Evolutionary conservation across 2,888 invertebrate genomes (phyloP), one percentile per base, ranked within the genome.

Genomic region (Diploptera punctata): DNA sequence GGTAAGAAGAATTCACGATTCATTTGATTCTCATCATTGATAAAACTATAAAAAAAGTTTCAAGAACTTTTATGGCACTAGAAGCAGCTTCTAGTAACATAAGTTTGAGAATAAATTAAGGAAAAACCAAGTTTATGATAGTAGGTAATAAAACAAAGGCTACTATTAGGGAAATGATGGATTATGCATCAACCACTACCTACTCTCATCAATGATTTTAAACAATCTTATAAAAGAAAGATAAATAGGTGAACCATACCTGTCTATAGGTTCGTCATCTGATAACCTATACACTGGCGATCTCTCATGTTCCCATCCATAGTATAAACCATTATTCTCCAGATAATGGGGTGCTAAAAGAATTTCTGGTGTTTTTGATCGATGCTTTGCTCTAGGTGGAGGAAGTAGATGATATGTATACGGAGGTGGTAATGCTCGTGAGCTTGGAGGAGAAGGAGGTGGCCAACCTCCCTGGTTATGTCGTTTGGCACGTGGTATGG

Each of bases 361-460:
- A 44, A 94, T 90, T 84, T 94, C 94, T 0, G 93, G 92, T 0
- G 93, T 93, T 76, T 92, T 87, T 67, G 91, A 89, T 62, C 89
- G 83, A 67, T 85, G 85, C 72, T 89, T 88, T 7, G 87, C 87
- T 78, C 89, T 86, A 2, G 89, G 86, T 16, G 89, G 88, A 21
- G 87, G 88, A 75, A 81, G 54, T 21, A 73, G 69, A 49, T 73
- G 73, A 26, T 73, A 75, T 7, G 73, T 61, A 38, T 73, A 73
- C 5, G 76, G 73, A 3, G 78, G 83, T 73, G 80, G 81, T 70
- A 80, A 82, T 21, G 71, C 68, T 49, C 76, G 76, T 29, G 76
- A 71, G 38, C 75, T 33, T 70, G 76, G 75, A 13, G 75, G 75
- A 83, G 80, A 77, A 16, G 79, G 77, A 33, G 81, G 76, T 18